Evolutionary conservation across 2,113 vertebrate genomes (phyloP).

Genomic region (Illadopsis cleaveri): DNA sequence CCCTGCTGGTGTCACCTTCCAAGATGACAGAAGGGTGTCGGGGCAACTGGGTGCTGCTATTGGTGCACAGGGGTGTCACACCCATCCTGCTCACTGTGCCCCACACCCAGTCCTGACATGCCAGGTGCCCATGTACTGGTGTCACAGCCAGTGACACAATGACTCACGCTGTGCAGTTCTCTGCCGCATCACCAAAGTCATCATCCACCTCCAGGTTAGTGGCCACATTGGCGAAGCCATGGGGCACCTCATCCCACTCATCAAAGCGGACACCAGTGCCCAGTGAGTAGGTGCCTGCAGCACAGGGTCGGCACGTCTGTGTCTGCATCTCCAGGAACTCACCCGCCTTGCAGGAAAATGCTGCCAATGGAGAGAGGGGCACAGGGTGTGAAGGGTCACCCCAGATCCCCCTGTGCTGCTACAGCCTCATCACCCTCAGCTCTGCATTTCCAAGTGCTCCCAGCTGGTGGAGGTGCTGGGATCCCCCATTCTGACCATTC

Average conservation of each 20-base stretch:
- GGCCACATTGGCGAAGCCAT: constrained; percentile 87
- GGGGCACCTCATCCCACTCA: constrained; percentile 88
- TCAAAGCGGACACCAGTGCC: constrained; percentile 89
- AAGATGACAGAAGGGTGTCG: rapidly evolving
- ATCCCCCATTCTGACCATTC: neutral
- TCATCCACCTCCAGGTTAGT: constrained; percentile 69
- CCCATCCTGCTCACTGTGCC: neutral
- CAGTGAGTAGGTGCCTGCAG: constrained; percentile 88
- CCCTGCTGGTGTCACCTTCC: neutral
- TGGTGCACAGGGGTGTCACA: neutral
- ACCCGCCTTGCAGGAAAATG: constrained; percentile 90
- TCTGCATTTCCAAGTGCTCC: rapidly evolving
- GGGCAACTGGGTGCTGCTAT: rapidly evolving
- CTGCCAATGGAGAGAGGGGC: constrained; percentile 51
- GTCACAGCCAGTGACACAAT: neutral
- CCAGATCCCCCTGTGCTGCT: neutral
- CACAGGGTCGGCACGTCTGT: constrained; percentile 87
- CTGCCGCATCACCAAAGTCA: neutral
- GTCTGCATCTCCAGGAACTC: constrained; percentile 93
- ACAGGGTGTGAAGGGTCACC: neutral
- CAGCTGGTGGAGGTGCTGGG: too few relatives aligned
- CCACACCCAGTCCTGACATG: neutral
- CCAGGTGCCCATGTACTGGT: neutral
- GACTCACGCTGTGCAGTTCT: constrained; percentile 87
- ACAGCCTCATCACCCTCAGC: neutral